Percentiles rank a stretch among this genome's conserved stretches.
phyloP scores from a whole-genome alignment of 2,888 invertebrate genomes.

The Thereva nobilitata region DNA sequence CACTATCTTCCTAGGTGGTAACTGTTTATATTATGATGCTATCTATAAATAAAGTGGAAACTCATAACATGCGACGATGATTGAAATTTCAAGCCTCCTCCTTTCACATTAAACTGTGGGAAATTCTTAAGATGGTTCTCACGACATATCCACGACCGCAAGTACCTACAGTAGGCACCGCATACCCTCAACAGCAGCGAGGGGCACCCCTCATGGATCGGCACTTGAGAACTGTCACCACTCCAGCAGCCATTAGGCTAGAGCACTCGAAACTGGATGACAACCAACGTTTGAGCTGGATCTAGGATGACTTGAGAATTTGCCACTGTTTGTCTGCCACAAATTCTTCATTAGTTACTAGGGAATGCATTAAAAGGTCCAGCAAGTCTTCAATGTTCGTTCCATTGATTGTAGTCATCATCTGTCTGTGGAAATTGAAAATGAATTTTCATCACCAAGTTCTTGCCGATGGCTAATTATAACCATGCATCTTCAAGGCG shows the following conservation, averaged over 20 bases:
- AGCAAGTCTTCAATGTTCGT: background rate
- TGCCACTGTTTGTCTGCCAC: background rate
- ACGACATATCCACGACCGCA: constrained; percentile 7
- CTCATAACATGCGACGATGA: constrained; percentile 4
- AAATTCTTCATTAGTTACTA: background rate
- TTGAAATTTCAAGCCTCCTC: constrained; percentile 23
- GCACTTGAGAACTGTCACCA: constrained; percentile 26
- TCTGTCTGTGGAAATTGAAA: too few species aligned
- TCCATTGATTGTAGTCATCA: background rate
- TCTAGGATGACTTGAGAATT: constrained; percentile 10
- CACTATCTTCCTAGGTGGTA: constrained; percentile 25
- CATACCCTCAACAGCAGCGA: too few species aligned
- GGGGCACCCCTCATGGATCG: background rate
- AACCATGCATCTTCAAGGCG: too few species aligned
- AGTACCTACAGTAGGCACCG: constrained; percentile 14
- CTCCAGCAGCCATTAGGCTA: constrained; percentile 12
- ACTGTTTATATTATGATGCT: background rate
- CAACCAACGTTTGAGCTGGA: constrained; percentile 7
- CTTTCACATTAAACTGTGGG: constrained; percentile 12
- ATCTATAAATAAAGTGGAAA: constrained; percentile 25
- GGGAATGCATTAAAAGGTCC: constrained; percentile 5
- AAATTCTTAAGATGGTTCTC: constrained; percentile 27
- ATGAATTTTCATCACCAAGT: too few species aligned
- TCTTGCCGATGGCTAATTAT: too few species aligned
- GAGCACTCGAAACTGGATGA: background rate